Base-by-base conservation (phyloP, 2,888 invertebrate species). In the Lutraria lutraria region DNA sequence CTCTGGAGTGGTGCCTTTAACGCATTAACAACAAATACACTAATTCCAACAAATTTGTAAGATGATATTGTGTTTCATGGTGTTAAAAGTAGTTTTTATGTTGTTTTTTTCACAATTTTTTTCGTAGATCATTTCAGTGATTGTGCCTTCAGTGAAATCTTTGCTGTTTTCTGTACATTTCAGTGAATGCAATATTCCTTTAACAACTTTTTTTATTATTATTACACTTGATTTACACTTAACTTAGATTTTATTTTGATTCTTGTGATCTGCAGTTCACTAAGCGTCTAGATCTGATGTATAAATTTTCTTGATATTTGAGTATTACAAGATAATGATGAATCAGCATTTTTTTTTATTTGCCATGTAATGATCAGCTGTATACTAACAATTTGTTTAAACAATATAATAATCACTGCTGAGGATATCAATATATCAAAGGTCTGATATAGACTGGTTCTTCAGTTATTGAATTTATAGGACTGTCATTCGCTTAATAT, bases 381-480 rank as follows among this genome's bases (percentile, higher is more conserved):
- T 34, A 34, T 63, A 21, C 63, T 21, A 63, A 63, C 63, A 25
- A 25, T 63, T n/a, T 63, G 63, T 34, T 72, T 63, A 63, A 63
- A 63, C n/a, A 19, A 68, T 68, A 25, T 56, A 68, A 68, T 25
- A 68, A 68, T 68, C 63, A 31, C 34, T 2, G 76, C 16, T 25
- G 76, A 31, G 76, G 29, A 16, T 76, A 34, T 25, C 29, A 43
- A 43, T 43, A 76, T 76, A 76, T 76, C 16, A 34, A 13, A 31
- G 25, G 25, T 6, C 16, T 76, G 6, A 76, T 12, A 72, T 76
- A 76, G 76, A 76, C 76, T 34, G 31, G 34, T 76, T 31, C 34
- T 76, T 76, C 19, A 76, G 31, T 76, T 76, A 76, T 76, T 34
- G 76, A 76, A 76, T 76, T 76, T 76, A 76, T 76, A 34, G 16